phyloP scores from a whole-genome alignment of 2,797 vertebrate species.

The Siniperca scherzeri region DNA sequence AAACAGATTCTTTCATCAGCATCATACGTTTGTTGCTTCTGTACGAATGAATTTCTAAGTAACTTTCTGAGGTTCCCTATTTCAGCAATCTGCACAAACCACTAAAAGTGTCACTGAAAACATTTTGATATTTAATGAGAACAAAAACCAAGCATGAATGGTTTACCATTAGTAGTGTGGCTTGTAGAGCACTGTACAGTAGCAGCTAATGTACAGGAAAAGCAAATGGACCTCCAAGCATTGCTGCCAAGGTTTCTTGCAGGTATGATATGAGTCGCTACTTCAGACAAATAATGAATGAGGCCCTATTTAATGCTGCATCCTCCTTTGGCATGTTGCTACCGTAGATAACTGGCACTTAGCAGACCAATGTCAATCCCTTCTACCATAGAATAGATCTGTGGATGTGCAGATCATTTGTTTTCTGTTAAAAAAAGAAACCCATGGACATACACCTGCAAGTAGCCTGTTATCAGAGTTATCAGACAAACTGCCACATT shows the following conservation, averaged over 20 bases:
- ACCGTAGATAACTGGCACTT: not conserved
- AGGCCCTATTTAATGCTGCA: not conserved
- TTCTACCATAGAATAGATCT: not conserved
- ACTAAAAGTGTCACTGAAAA: not conserved
- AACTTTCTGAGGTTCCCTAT: no score
- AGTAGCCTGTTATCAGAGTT: no score
- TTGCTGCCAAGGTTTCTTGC: constrained; percentile 9
- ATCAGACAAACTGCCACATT: not conserved
- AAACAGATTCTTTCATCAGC: not conserved
- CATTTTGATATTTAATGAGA: constrained; percentile 16
- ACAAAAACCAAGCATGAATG: not conserved
- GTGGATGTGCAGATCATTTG: not conserved
- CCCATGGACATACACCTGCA: not conserved
- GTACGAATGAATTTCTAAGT: not conserved
- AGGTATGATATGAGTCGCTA: constrained; percentile 29
- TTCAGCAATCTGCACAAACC: not conserved
- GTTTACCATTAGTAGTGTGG: not conserved
- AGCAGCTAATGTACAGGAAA: not conserved
- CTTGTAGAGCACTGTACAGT: not conserved
- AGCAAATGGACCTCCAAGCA: constrained; percentile 21
- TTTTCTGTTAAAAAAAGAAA: not conserved
- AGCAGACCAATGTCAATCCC: not conserved
- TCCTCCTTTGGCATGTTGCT: not conserved
- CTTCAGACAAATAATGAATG: constrained; percentile 30
- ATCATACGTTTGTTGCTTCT: not conserved